Evolutionary conservation across 2,113 vertebrate species (phyloP).

Genomic region (Callocephalon fimbriatum): DNA sequence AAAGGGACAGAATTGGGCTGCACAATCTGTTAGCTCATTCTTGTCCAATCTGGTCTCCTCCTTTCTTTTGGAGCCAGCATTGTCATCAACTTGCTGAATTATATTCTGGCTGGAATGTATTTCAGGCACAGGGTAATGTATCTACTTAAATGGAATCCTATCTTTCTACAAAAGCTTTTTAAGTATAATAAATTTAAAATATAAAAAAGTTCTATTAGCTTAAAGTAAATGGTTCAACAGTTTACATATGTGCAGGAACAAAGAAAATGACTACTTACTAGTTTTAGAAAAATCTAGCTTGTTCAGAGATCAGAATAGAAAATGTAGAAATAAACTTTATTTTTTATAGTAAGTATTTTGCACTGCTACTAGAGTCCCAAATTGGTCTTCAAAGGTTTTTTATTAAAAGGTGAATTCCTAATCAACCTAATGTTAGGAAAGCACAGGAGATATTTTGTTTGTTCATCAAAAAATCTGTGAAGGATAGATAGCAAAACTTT

Average conservation of each 20-base stretch:
- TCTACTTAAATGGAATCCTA: constrained; percentile 86
- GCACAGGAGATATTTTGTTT: not conserved
- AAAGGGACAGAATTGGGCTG: constrained; percentile 83
- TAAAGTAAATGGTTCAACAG: constrained; percentile 81
- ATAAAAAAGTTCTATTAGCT: constrained; percentile 77
- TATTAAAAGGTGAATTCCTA: not conserved
- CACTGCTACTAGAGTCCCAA: not conserved
- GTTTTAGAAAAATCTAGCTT: constrained; percentile 50
- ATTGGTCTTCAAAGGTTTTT: constrained; percentile 1
- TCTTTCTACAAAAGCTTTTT: constrained; percentile 84
- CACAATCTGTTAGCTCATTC: constrained; percentile 87
- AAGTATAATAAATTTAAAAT: constrained; percentile 83
- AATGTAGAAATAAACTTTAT: constrained; percentile 22
- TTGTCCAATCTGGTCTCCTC: constrained; percentile 87
- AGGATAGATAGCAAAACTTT: not conserved
- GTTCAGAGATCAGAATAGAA: constrained; percentile 33
- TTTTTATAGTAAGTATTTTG: constrained; percentile 14
- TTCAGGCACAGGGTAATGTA: constrained; percentile 83
- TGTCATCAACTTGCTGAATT: constrained; percentile 86
- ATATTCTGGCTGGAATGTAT: constrained; percentile 86
- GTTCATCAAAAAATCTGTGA: not conserved
- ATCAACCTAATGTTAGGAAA: not conserved
- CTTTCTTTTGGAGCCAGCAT: constrained; percentile 86
- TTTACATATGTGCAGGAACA: constrained; percentile 77
- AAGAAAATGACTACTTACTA: constrained; percentile 53